Evolutionary conservation across 2,113 vertebrate species (phyloP).

Genomic region (Colossoma macropomum): DNA sequence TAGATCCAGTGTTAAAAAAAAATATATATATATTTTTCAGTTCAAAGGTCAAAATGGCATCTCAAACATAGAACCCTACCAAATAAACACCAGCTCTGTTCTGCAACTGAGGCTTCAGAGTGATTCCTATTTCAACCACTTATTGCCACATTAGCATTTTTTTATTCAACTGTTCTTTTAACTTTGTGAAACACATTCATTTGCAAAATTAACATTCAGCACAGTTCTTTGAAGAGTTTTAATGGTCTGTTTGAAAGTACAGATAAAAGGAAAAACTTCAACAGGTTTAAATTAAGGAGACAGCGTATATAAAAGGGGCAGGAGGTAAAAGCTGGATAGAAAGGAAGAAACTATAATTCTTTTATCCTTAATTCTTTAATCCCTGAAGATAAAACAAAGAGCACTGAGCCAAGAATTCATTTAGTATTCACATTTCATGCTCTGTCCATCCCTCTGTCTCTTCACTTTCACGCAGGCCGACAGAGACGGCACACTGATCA

Average conservation of each 20-base stretch:
- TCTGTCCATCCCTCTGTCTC: not conserved
- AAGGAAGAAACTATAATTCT: not conserved
- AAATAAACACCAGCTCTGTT: too few species aligned
- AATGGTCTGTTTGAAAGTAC: slow-evolving; percentile 4
- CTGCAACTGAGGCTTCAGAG: too few species aligned
- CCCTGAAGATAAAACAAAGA: not conserved
- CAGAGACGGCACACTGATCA: not conserved
- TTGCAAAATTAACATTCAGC: not conserved
- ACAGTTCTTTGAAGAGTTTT: not conserved
- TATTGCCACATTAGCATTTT: too few species aligned
- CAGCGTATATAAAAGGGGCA: not conserved
- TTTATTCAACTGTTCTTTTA: too few species aligned
- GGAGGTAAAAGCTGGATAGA: not conserved
- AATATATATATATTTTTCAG: too few species aligned
- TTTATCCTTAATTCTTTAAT: not conserved
- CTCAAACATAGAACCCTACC: too few species aligned
- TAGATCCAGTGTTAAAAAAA: too few species aligned
- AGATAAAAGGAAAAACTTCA: not conserved
- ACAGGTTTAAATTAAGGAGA: slow-evolving; percentile 17
- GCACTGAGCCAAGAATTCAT: not conserved
- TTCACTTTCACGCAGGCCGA: not conserved
- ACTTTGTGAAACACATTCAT: too few species aligned
- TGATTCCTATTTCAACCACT: too few species aligned
- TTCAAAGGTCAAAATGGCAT: too few species aligned
- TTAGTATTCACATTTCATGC: not conserved